phyloP scores from a whole-genome alignment of 1,140 invertebrate genomes.

The Scylla paramamosain region DNA sequence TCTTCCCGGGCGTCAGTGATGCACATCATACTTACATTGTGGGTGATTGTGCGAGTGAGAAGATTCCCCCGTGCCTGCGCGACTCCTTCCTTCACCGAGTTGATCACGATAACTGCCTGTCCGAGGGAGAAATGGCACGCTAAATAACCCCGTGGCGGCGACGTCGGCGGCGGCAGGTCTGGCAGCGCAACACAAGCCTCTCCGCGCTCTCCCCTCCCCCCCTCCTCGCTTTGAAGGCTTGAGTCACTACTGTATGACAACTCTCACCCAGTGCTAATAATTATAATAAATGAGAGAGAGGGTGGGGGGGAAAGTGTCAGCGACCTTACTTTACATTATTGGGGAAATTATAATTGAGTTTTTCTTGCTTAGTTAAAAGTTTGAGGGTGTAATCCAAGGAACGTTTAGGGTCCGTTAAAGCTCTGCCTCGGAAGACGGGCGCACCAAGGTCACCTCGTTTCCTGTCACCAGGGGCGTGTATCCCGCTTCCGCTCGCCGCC shows the following conservation, averaged over 20 bases:
- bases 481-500: no score
- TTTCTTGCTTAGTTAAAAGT: background rate
- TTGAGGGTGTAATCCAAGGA: background rate
- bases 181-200: background rate
- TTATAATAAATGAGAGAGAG: no score
- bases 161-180: background rate
- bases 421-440: background rate
- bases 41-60: background rate
- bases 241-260: background rate
- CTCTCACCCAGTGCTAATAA: background rate
- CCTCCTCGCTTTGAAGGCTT: no score
- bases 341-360: no score
- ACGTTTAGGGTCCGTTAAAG: background rate
- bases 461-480: background rate
- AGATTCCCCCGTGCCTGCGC: background rate
- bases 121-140: background rate
- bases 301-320: background rate
- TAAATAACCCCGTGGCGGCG: background rate
- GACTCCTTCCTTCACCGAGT: background rate
- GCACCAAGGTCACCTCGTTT: constrained; percentile 4
- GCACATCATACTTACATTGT: background rate
- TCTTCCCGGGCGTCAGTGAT: background rate
- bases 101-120: background rate
- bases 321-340: background rate
- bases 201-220: background rate